A percentile compares a stretch with the other conserved stretches of the same genome.
Conservation (phyloP, 1,140 invertebrate genomes). For the Gyrodactylus salaris region DNA sequence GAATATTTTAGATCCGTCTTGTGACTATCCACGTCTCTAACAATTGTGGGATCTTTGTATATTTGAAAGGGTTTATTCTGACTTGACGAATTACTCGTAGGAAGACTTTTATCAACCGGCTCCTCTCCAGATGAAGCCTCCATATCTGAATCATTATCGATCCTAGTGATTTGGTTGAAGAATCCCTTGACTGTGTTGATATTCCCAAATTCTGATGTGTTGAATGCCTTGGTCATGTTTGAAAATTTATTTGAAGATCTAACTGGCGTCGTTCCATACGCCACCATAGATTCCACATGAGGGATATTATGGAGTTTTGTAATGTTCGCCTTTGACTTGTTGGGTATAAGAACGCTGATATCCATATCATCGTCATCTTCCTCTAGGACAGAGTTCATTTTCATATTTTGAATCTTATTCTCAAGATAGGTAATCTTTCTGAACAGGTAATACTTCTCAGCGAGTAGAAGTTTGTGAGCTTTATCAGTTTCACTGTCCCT, state of each 20-base stretch:
- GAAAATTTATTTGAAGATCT: background rate
- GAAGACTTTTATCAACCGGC: background rate
- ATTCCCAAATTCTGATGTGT: background rate
- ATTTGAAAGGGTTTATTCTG: background rate
- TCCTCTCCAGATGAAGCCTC: background rate
- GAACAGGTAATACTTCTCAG: background rate
- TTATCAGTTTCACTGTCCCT: background rate
- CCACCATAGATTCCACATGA: background rate
- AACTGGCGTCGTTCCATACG: background rate
- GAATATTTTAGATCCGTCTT: background rate
- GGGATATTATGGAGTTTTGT: background rate
- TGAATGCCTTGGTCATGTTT: background rate
- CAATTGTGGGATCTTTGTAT: background rate
- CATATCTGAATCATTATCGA: background rate
- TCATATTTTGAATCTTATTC: background rate
- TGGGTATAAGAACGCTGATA: background rate
- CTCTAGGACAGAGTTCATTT: background rate
- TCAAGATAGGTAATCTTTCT: background rate
- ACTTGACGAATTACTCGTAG: no score
- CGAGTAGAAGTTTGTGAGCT: background rate
- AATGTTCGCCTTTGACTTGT: background rate
- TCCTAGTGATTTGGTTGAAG: background rate
- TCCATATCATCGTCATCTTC: background rate
- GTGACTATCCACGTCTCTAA: background rate
- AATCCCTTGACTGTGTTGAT: background rate